Evolutionary conservation across 1,140 invertebrate species (phyloP), one percentile per base, ranked within the genome.

Genomic region (Pantala flavescens): DNA sequence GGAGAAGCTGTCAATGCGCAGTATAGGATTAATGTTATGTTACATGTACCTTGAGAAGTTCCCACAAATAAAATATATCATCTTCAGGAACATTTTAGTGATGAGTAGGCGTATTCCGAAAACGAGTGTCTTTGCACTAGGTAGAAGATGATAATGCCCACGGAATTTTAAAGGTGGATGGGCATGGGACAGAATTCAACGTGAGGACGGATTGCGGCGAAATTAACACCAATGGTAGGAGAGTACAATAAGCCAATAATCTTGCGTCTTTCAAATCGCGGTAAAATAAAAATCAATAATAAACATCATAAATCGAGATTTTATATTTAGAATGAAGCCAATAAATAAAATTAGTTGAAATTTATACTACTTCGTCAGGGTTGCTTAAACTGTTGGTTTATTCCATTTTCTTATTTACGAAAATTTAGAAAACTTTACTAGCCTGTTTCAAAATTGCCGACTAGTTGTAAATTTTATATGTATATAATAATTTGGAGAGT

Each of bases 201-300:
- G 12, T 63, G 49, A 63, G 49, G 49, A 63, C 49, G 49, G 49
- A 63, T 63, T 63, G 49, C 49, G 49, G 49, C 49, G 49, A 63
- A 63, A 63, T 63, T 3, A 63, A 63, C 5, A 14, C 49, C 49
- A 63, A 63, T 63, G 16, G n/a, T 12, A 14, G 2, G 49, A 63
- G 49, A 63, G 49, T 5, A 21, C 12, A 14, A 63, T 19, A 7
- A 63, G 49, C 49, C 49, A 63, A 63, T 63, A 63, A 63, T 5
- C 3, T 21, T 14, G 5, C n/a, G 2, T 63, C 49, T 63, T 63
- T 63, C 49, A 63, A 63, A 63, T 63, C 49, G 49, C 49, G 49
- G 49, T 63, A 63, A 63, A 63, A 63, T 63, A 63, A 63, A 63
- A 63, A 63, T 63, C 49, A 63, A 63, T 63, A 63, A 63, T 63